Conservation (phyloP, 2,797 vertebrate species). For the Buceros bicornis region DNA sequence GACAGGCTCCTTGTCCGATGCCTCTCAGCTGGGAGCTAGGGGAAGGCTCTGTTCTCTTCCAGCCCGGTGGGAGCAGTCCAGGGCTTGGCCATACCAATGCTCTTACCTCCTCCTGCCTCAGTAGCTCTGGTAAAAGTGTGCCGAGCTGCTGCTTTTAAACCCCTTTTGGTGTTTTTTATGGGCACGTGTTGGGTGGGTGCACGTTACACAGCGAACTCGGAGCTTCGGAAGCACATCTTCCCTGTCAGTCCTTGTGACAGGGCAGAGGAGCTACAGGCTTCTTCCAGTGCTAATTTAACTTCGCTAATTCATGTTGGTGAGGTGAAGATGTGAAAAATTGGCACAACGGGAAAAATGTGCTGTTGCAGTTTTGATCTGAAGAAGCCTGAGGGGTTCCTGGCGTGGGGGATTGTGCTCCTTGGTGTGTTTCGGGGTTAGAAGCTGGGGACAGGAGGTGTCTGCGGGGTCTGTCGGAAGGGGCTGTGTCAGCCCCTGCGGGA, state of each 20-base stretch:
- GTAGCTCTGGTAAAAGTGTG: background rate
- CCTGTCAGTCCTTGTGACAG: too few relatives aligned
- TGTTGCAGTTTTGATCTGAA: background rate
- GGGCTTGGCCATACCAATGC: background rate
- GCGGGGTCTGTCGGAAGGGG: accelerated
- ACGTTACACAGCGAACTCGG: accelerated
- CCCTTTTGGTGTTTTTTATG: background rate
- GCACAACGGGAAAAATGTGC: background rate
- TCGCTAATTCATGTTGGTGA: background rate
- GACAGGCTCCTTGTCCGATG: background rate
- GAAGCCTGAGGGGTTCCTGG: background rate
- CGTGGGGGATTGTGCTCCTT: background rate
- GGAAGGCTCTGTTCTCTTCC: background rate
- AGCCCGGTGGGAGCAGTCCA: background rate
- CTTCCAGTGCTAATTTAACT: background rate
- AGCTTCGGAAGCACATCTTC: background rate
- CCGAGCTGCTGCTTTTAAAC: background rate
- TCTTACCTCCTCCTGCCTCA: background rate
- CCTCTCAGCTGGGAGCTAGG: background rate
- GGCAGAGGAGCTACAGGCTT: background rate
- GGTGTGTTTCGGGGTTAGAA: too few relatives aligned
- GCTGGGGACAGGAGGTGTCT: accelerated
- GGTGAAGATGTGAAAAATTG: background rate
- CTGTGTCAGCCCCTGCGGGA: background rate
- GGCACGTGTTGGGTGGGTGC: too few relatives aligned